These are phyloP conservation scores for Tholera decimalis DNA, from an alignment of 2,888 invertebrate species.

Conservation along the genomic window DNA sequence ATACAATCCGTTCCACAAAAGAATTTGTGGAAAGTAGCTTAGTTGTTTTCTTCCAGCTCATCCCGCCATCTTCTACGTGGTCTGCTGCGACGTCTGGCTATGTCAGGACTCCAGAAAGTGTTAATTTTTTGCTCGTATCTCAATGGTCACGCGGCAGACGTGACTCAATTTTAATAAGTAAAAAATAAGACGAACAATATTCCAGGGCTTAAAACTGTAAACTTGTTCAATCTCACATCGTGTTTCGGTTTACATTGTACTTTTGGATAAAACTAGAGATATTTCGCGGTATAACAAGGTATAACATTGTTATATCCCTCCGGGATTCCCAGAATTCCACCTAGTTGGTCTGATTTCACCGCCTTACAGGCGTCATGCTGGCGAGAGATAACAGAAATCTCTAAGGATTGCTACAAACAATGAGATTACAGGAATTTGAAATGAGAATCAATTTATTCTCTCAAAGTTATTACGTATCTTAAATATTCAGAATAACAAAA, in stretches of 20 bases:
- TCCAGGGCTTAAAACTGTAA: too few species aligned
- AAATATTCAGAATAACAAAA: neutral
- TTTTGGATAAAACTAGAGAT: slow-evolving; percentile 15
- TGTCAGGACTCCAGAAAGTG: too few species aligned
- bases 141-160: too few species aligned
- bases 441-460: neutral
- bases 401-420: neutral
- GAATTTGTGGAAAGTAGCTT: too few species aligned
- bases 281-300: neutral
- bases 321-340: neutral
- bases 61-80: too few species aligned
- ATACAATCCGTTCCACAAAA: too few species aligned
- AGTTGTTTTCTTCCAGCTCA: too few species aligned
- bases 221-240: neutral
- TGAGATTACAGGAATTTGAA: neutral
- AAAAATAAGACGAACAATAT: too few species aligned
- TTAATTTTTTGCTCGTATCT: too few species aligned
- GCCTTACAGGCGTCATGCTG: neutral
- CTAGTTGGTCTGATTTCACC: slow-evolving; percentile 2
- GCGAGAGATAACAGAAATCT: neutral
- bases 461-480: too few species aligned
- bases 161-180: too few species aligned
- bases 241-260: neutral
- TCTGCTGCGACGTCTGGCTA: too few species aligned
- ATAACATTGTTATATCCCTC: slow-evolving; percentile 8